Conservation (phyloP, 2,113 vertebrate species). For the Mustelus asterias region DNA sequence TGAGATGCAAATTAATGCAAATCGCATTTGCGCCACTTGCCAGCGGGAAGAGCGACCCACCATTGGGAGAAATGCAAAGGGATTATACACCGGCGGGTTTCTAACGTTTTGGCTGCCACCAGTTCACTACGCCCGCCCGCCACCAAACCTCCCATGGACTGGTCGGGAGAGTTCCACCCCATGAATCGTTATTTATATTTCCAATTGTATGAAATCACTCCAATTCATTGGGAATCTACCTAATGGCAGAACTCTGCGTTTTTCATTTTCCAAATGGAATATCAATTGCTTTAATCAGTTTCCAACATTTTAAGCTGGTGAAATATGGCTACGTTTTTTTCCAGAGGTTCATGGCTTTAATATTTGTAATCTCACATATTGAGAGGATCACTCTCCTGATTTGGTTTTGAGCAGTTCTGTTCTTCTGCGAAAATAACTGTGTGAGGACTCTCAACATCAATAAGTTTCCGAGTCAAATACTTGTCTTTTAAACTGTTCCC, state of each 20-base stretch:
- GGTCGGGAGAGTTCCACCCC: no score
- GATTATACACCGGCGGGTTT: no score
- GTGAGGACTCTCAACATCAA: neutral
- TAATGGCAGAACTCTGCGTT: neutral
- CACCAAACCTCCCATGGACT: no score
- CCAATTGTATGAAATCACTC: neutral
- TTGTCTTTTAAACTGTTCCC: conserved; percentile 30
- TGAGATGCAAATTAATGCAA: no score
- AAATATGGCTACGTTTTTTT: neutral
- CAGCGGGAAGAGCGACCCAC: no score
- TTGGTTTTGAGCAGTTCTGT: neutral
- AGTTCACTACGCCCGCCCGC: no score
- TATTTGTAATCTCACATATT: neutral
- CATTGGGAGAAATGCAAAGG: no score
- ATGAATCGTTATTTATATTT: neutral
- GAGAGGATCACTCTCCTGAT: neutral
- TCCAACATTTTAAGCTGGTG: neutral
- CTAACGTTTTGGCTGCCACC: no score
- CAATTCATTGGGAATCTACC: neutral
- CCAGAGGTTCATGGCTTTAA: neutral
- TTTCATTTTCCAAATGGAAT: neutral
- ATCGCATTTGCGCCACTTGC: no score
- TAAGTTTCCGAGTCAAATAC: neutral
- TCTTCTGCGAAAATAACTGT: neutral
- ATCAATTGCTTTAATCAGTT: neutral